A percentile compares a stretch with the other conserved stretches of the same genome.
phyloP scores from a whole-genome alignment of 2,888 invertebrate genomes.

The Cotesia congregata region DNA sequence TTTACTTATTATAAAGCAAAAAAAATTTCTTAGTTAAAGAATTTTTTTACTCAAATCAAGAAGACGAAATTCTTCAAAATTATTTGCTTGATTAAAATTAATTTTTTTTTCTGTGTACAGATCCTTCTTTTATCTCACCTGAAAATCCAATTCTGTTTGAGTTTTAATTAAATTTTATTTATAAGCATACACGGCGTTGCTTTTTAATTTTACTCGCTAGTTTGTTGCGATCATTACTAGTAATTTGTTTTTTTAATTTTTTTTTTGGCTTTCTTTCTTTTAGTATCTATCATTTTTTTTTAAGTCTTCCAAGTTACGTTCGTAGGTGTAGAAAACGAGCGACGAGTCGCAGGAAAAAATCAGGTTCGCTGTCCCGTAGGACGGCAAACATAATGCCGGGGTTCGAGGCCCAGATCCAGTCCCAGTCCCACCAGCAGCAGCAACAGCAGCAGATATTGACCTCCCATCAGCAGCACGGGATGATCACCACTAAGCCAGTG shows the following conservation, averaged over 20 bases:
- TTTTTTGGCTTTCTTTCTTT: constrained; percentile 1
- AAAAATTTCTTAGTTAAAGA: too few relatives aligned
- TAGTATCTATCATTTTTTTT: constrained; percentile 38
- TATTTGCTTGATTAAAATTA: too few relatives aligned
- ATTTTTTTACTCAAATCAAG: too few relatives aligned
- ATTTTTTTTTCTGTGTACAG: neutral
- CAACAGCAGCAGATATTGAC: neutral
- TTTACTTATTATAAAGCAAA: too few relatives aligned
- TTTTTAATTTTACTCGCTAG: constrained; percentile 10
- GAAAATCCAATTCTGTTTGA: neutral
- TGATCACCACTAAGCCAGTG: constrained; percentile 50
- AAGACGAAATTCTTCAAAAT: too few relatives aligned
- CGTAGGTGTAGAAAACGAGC: constrained; percentile 65
- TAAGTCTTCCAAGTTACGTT: constrained; percentile 61
- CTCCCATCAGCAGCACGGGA: constrained; percentile 35
- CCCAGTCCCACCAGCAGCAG: constrained; percentile 19
- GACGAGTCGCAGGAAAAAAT: constrained; percentile 66
- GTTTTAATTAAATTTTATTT: constrained; percentile 9
- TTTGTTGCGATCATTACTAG: neutral
- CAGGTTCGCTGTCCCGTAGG: constrained; percentile 66
- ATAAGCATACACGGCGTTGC: neutral
- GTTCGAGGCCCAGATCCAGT: constrained; percentile 53
- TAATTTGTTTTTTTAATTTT: neutral
- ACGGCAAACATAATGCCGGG: constrained; percentile 64
- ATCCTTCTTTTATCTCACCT: constrained; percentile 15